Evolutionary conservation across 2,797 vertebrate species (phyloP), one percentile per base, ranked within the genome.

Genomic region (Danionella dracula): DNA sequence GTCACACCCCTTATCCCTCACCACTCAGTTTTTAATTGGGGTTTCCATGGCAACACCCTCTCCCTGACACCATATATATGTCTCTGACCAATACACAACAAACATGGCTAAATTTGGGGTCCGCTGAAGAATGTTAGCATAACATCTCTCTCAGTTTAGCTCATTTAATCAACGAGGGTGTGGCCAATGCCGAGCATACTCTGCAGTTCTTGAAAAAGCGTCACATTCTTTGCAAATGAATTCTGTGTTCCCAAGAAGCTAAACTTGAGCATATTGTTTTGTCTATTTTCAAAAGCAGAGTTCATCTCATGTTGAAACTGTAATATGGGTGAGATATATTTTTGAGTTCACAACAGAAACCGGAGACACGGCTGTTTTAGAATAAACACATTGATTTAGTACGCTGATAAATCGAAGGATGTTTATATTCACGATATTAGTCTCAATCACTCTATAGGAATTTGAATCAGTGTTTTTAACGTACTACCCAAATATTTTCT

Each of bases 311-410:
- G 73, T 83, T 83, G 20, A 58, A 78, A 74, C 75, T 73, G 79
- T 80, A 79, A 81, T 77, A 82, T 78, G 67, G 72, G 76, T 85
- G 71, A 78, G 77, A 71, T 83, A 51, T 76, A 74, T 79, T 78
- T 82, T 83, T 72, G 76, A 84, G 83, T 80, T 82, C n/a, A n/a
- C n/a, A n/a, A n/a, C n/a, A n/a, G n/a, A n/a, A n/a, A 77, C 79
- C 46, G 49, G 27, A 58, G 40, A 60, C 71, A 79, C 79, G 48
- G 21, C 9, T 21, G 17, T 38, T 53, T 53, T 38, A 12, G 23
- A 8, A 41, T 19, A 19, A 57, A 34, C 49, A 1, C 13, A 12
- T 63, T 51, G 9, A 45, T 21, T 17, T 23, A 50, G 20, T 19
- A 32, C 34, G 55, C 40, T n/a, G 20, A n/a, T 27, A 4, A 40